A percentile compares a stretch with the other conserved stretches of the same genome.
Evolutionary conservation across 2,888 invertebrate genomes (phyloP).

Genomic region (Leptopilina syphax): DNA sequence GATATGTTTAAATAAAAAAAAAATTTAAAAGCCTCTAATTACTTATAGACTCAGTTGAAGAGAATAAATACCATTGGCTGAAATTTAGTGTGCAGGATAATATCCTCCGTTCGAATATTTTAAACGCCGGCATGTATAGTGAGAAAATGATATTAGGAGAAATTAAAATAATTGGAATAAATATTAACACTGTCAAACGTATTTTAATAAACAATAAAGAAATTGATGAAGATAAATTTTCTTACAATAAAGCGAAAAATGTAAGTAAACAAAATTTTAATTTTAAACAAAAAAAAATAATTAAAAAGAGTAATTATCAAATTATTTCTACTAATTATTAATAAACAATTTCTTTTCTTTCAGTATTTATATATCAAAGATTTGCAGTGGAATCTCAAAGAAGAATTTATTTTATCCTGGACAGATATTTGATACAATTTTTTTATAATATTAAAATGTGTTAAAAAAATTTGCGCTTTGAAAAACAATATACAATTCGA

Average conservation of each 20-base stretch:
- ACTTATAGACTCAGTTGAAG: slow-evolving; percentile 66
- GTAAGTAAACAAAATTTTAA: slow-evolving; percentile 59
- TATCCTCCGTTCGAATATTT: slow-evolving; percentile 49
- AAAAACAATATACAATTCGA: no score
- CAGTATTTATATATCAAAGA: slow-evolving; percentile 61
- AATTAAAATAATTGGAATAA: slow-evolving; percentile 71
- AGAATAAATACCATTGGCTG: slow-evolving; percentile 65
- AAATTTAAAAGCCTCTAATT: no score
- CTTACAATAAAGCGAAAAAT: slow-evolving; percentile 58
- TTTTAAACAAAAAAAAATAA: background rate
- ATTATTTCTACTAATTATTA: no score
- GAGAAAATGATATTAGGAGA: slow-evolving; percentile 59
- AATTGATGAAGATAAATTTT: slow-evolving; percentile 58
- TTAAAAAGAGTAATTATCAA: no score
- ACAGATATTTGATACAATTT: background rate
- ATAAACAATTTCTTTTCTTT: slow-evolving; percentile 46
- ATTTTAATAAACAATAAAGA: slow-evolving; percentile 58
- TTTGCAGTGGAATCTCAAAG: slow-evolving; percentile 59
- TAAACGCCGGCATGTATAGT: slow-evolving; percentile 30
- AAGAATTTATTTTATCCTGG: slow-evolving; percentile 62
- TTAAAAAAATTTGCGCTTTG: no score
- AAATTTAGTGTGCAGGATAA: slow-evolving; percentile 61
- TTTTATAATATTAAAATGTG: background rate
- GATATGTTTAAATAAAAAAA: no score
- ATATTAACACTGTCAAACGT: slow-evolving; percentile 66